Percentiles rank a stretch among this genome's conserved stretches.
These are phyloP conservation scores for Idaea straminata DNA, from an alignment of 2,888 invertebrate genomes.

Conservation along the genomic window DNA sequence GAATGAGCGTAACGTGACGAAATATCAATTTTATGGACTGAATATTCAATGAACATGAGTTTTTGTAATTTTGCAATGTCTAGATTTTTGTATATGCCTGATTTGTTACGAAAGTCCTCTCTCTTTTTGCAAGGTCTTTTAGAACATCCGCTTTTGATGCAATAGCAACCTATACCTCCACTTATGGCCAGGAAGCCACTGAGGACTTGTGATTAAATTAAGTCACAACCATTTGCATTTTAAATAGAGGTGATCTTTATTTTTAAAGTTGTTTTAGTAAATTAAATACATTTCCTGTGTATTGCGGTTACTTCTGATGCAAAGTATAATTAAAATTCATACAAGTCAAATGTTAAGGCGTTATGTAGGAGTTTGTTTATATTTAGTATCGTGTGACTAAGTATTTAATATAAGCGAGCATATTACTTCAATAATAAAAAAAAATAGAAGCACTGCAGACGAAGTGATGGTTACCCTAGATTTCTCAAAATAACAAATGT, in stretches of 20 bases:
- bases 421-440: too few species aligned
- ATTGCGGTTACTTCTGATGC: background rate
- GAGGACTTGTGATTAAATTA: slow-evolving; percentile 15
- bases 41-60: background rate
- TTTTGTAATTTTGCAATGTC: background rate
- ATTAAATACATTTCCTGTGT: slow-evolving; percentile 4
- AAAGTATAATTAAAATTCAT: background rate
- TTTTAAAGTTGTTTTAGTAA: background rate
- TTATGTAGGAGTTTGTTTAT: background rate
- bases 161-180: background rate
- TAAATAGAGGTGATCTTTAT: background rate
- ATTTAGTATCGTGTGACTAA: too few species aligned
- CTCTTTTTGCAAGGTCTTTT: background rate
- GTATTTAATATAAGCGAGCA: too few species aligned
- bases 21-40: background rate
- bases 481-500: background rate
- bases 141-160: slow-evolving; percentile 1
- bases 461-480: background rate
- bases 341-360: background rate
- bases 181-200: slow-evolving; percentile 17
- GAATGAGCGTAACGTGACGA: background rate
- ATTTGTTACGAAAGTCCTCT: slow-evolving; percentile 1
- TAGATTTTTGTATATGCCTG: background rate
- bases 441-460: background rate
- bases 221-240: slow-evolving; percentile 12